phyloP scores from a whole-genome alignment of 2,888 invertebrate genomes.

The Aphidoletes aphidimyza region DNA sequence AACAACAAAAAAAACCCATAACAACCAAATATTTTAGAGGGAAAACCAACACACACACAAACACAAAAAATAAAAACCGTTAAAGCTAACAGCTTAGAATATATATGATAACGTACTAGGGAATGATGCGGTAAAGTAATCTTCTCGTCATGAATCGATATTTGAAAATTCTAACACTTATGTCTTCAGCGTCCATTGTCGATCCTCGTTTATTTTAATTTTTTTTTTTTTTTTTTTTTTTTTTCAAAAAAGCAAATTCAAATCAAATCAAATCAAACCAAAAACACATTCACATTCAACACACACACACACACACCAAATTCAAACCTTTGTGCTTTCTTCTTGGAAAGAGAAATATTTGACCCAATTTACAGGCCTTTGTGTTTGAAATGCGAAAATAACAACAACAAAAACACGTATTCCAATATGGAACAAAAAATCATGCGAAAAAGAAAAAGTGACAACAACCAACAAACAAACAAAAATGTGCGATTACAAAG shows the following conservation, averaged over 20 bases:
- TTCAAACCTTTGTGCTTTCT: background rate
- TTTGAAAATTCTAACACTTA: background rate
- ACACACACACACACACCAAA: background rate
- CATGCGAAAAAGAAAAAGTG: background rate
- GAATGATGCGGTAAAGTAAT: conserved; percentile 28
- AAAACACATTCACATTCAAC: background rate
- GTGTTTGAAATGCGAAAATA: background rate
- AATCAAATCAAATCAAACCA: background rate
- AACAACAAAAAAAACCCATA: background rate
- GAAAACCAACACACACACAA: background rate
- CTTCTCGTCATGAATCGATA: conserved; percentile 12
- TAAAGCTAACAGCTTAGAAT: background rate
- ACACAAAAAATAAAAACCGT: background rate
- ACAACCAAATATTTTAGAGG: conserved; percentile 20
- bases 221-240: background rate
- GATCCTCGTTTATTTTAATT: background rate
- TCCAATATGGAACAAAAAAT: background rate
- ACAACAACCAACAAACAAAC: background rate
- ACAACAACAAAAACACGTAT: background rate
- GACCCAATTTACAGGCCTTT: background rate
- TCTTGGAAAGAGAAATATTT: too few species aligned
- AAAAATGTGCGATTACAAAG: background rate
- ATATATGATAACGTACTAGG: background rate
- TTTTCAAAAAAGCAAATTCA: background rate
- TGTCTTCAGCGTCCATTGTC: background rate